Evolutionary conservation across 1,140 invertebrate genomes (phyloP), one percentile per base, ranked within the genome.

Genomic region (Brachionus angularis): DNA sequence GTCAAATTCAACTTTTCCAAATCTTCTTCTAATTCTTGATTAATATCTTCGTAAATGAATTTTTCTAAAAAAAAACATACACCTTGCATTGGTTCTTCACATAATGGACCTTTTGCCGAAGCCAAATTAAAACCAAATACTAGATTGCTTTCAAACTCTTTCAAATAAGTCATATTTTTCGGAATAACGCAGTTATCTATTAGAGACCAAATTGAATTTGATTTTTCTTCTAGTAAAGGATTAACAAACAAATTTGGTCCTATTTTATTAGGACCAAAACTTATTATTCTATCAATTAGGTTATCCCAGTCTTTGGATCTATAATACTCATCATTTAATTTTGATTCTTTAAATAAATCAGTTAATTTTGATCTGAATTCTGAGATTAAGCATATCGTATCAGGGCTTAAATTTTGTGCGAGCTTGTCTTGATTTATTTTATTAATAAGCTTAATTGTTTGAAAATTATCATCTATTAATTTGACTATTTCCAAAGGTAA

Each of bases 81-180:
- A 1, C 93, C 93, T 84, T 89, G 89, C 89, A 96, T 90, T 16
- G 93, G 91, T 77, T 97, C 94, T 78, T 96, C 91, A 82, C 94
- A 97, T 18, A 96, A 78, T 3, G 93, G 91, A 3, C 95, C 94
- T 49, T 89, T 86, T 14, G 89, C 79, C 1, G 90, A 89, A 0
- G 91, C 91, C 76, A 97, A 79, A 85, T 97, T 91, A 80, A 97
- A 98, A 1, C 95, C 94, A 83, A 89, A 93, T 1, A 97, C 84
- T 77, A 97, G 87, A 71, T 76, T 77, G 47, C 76, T 77, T 64
- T 81, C 79, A 73, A 76, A 76, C 16, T 76, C 73, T 58, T 76
- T 72, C 2, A 77, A 46, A 10, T 31, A 27, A 23, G 39, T 27
- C 73, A 21, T 73, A 69, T 76, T 77, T 18, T 72, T 72, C 73